These are phyloP conservation scores for Bombylius discolor DNA, from an alignment of 2,888 invertebrate species.

Conservation along the genomic window DNA sequence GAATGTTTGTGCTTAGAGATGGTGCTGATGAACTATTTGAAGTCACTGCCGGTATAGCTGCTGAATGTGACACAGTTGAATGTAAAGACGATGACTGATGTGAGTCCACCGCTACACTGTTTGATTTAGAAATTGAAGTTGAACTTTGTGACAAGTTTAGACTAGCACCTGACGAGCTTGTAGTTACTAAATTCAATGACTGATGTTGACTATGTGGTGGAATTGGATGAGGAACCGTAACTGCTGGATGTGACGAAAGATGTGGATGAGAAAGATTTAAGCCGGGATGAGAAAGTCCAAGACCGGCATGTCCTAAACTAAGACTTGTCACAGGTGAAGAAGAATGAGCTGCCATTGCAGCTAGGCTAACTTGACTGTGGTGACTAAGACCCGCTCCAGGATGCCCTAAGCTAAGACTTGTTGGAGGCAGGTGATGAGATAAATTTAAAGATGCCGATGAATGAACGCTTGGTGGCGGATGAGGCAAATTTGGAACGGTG, in stretches of 20 bases:
- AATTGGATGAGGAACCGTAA: conserved; percentile 27
- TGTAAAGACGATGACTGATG: conserved; percentile 2
- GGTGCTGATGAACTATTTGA: not conserved
- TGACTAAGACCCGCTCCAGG: conserved; percentile 26
- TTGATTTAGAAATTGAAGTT: conserved; percentile 4
- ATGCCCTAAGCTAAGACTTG: conserved; percentile 26
- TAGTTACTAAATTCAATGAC: conserved; percentile 13
- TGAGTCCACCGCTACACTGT: not conserved
- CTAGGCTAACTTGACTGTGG: conserved; percentile 29
- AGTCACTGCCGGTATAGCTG: not conserved
- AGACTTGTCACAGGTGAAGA: conserved; percentile 14
- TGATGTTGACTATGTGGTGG: conserved; percentile 25
- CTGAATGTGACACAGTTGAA: conserved; percentile 1
- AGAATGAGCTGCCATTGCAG: conserved; percentile 18
- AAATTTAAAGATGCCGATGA: conserved; percentile 19
- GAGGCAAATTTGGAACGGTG: conserved; percentile 24
- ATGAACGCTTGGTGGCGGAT: conserved; percentile 19
- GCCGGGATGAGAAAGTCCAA: conserved; percentile 31
- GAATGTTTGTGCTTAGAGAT: conserved; percentile 26
- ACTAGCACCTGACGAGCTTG: conserved; percentile 2
- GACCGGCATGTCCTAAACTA: conserved; percentile 28
- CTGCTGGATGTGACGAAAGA: conserved; percentile 16
- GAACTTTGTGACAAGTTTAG: conserved; percentile 8
- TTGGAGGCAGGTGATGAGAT: conserved; percentile 30
- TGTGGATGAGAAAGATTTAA: conserved; percentile 26